phyloP scores from a whole-genome alignment of 2,888 invertebrate species.

The Cephus sareptanus region DNA sequence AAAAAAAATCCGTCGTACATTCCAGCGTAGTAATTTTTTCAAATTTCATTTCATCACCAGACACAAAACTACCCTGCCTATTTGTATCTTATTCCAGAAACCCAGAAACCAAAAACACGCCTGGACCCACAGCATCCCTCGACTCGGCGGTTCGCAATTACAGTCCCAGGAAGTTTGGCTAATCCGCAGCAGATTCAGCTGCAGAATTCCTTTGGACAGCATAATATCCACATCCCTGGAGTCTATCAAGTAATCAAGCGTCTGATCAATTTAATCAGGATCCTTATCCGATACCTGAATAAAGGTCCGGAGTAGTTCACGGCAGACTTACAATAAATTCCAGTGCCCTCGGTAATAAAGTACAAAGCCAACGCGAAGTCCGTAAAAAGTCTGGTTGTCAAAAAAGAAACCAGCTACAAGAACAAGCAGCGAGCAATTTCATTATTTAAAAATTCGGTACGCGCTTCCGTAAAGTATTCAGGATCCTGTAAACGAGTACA shows the following conservation, averaged over 20 bases:
- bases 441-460: neutral
- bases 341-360: neutral
- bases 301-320: neutral
- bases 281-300: neutral
- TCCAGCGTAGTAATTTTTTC: neutral
- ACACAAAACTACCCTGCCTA: neutral
- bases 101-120: neutral
- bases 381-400: neutral
- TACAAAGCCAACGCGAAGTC: neutral
- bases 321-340: neutral
- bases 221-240: neutral
- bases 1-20: too few relatives aligned
- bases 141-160: neutral
- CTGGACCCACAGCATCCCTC: neutral
- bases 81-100: neutral
- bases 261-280: neutral
- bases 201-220: neutral
- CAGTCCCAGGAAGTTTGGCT: neutral
- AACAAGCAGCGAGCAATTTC: neutral
- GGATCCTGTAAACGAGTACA: neutral
- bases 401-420: neutral
- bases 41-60: neutral
- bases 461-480: neutral
- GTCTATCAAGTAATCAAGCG: neutral
- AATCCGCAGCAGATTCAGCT: neutral